Conservation (phyloP, 35 echinoderm and acorn worm species). For the Diadema setosum region DNA sequence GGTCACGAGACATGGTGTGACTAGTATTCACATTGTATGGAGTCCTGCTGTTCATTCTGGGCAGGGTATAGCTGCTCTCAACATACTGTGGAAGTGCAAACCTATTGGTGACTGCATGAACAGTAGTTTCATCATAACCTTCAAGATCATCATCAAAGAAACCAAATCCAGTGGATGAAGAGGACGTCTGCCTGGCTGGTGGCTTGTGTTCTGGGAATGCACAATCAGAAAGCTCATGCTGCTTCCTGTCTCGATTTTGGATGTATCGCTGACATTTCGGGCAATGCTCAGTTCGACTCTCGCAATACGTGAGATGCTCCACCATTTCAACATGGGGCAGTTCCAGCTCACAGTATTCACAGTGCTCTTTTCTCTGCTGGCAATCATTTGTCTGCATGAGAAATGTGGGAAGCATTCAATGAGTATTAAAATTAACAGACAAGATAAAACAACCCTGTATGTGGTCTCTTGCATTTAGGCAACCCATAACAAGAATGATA, state of each 20-base stretch:
- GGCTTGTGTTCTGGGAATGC: neutral
- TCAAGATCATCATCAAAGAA: neutral
- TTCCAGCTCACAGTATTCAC: slow-evolving; percentile 92
- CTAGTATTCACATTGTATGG: neutral
- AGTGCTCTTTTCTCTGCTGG: slow-evolving; percentile 32
- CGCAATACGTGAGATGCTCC: slow-evolving; percentile 82
- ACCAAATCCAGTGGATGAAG: neutral
- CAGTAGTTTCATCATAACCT: neutral
- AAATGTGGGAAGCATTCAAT: too few relatives aligned
- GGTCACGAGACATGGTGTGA: neutral
- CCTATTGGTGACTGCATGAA: neutral
- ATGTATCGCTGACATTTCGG: slow-evolving; percentile 68
- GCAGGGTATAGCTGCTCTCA: neutral
- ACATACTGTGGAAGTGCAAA: neutral
- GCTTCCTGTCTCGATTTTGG: slow-evolving; percentile 49
- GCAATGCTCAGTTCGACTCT: slow-evolving; percentile 84
- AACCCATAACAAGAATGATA: neutral
- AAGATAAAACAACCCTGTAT: neutral
- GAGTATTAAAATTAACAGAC: neutral
- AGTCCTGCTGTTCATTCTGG: neutral
- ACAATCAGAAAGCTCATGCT: slow-evolving; percentile 56
- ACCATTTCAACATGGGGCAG: slow-evolving; percentile 40
- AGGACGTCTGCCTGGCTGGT: neutral
- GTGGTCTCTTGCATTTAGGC: neutral
- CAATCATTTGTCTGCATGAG: slow-evolving; percentile 54